phyloP scores from a whole-genome alignment of 2,113 vertebrate genomes.

The Orientallactaga bullata region DNA sequence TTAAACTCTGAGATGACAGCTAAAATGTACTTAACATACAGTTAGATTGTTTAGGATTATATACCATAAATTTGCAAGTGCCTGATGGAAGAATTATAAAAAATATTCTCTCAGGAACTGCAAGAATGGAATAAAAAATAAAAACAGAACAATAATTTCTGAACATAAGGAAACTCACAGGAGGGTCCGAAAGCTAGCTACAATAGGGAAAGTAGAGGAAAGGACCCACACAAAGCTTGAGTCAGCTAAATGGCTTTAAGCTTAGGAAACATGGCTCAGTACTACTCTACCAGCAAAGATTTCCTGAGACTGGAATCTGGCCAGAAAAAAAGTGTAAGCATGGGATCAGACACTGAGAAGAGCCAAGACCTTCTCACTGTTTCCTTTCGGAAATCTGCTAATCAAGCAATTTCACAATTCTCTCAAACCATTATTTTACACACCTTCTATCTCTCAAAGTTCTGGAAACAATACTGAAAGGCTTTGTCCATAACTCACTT shows the following conservation, averaged over 20 bases:
- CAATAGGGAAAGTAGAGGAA: not conserved
- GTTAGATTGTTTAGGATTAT: not conserved
- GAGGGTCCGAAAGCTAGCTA: not conserved
- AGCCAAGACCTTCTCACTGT: not conserved
- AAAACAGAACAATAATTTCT: not conserved
- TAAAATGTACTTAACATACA: not conserved
- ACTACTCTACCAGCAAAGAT: not conserved
- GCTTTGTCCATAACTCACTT: constrained; percentile 8
- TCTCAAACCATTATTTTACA: not conserved
- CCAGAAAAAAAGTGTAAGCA: not conserved
- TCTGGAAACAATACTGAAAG: not conserved
- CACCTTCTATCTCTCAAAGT: not conserved
- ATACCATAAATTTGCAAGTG: not conserved
- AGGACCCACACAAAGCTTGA: not conserved
- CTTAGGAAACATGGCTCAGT: not conserved
- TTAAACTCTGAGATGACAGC: not conserved
- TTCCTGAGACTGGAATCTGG: not conserved
- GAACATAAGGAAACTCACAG: not conserved
- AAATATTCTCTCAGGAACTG: not conserved
- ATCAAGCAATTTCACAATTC: not conserved
- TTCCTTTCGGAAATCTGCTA: not conserved
- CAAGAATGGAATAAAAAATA: not conserved
- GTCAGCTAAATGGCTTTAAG: no score
- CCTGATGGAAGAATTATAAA: not conserved
- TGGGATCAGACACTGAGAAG: not conserved